Conservation (phyloP, 35 echinoderm and acorn worm genomes). For the Anneissia japonica region DNA sequence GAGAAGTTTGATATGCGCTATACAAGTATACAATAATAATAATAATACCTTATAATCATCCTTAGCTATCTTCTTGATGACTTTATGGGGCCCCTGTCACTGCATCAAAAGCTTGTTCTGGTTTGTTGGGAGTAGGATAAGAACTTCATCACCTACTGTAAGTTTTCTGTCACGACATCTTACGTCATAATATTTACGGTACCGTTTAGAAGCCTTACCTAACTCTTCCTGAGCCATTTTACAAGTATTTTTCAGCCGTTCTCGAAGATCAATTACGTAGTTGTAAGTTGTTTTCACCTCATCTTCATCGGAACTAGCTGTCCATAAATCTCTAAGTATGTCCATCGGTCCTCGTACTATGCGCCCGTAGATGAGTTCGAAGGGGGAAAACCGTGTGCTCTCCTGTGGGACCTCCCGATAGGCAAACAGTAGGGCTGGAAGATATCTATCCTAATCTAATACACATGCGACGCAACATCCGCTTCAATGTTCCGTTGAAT, state of each 20-base stretch:
- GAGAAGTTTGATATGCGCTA: too few relatives aligned
- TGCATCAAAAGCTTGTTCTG: background rate
- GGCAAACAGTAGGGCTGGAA: slow-evolving; percentile 41
- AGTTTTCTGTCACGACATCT: slow-evolving; percentile 11
- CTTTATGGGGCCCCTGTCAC: background rate
- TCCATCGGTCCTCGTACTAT: slow-evolving; percentile 43
- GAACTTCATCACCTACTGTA: slow-evolving; percentile 6
- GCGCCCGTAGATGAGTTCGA: slow-evolving; percentile 51
- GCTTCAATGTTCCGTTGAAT: slow-evolving; percentile 49
- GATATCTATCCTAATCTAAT: slow-evolving; percentile 59
- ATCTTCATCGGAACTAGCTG: background rate
- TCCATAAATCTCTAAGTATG: slow-evolving; percentile 54
- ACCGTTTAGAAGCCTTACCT: slow-evolving; percentile 8
- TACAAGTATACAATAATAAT: too few relatives aligned
- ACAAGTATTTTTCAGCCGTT: slow-evolving; percentile 35
- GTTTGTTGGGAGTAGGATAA: background rate
- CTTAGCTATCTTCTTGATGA: background rate
- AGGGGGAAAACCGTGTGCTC: slow-evolving; percentile 24
- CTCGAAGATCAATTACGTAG: slow-evolving; percentile 49
- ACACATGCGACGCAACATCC: slow-evolving; percentile 39
- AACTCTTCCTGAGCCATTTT: slow-evolving; percentile 35
- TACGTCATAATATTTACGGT: slow-evolving; percentile 32
- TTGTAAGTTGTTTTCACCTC: slow-evolving; percentile 54
- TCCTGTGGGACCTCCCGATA: slow-evolving; percentile 60
- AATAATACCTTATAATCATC: too few relatives aligned